phyloP scores from a whole-genome alignment of 2,888 invertebrate genomes.

The Ceriagrion tenellum region DNA sequence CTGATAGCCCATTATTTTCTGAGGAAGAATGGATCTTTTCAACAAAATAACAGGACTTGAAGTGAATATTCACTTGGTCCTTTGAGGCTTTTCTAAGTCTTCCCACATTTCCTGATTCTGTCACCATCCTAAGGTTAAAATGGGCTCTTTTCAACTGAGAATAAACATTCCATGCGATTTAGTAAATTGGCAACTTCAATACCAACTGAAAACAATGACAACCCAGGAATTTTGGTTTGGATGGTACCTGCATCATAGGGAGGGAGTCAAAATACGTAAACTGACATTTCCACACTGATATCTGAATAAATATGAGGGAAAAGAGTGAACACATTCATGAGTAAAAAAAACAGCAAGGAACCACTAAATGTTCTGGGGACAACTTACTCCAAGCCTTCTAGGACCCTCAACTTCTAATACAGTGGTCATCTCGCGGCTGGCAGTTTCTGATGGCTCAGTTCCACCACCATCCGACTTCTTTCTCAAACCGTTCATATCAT shows the following conservation, averaged over 20 bases:
- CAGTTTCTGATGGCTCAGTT: conserved; percentile 61
- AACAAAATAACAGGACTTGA: neutral
- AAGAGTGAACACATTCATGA: neutral
- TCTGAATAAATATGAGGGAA: neutral
- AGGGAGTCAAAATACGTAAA: neutral
- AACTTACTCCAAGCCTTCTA: conserved; percentile 39
- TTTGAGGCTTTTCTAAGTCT: neutral
- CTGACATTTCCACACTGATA: neutral
- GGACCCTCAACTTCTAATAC: conserved; percentile 61
- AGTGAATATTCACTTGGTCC: neutral
- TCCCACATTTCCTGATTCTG: neutral
- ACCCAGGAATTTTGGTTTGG: neutral
- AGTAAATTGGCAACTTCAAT: neutral
- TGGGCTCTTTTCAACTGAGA: neutral
- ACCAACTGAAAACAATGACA: neutral
- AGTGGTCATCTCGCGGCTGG: conserved; percentile 57
- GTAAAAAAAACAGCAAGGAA: conserved; percentile 11
- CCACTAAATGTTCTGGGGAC: neutral
- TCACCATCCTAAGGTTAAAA: neutral
- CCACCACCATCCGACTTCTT: conserved; percentile 65
- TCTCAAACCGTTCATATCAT: conserved; percentile 51
- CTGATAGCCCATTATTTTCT: neutral
- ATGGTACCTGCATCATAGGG: neutral
- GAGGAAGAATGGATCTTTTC: neutral
- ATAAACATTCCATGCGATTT: neutral